Percentiles rank a stretch among this genome's conserved stretches.
phyloP scores from a whole-genome alignment of 2,888 invertebrate species.

The Tenthredo scrophulariae region DNA sequence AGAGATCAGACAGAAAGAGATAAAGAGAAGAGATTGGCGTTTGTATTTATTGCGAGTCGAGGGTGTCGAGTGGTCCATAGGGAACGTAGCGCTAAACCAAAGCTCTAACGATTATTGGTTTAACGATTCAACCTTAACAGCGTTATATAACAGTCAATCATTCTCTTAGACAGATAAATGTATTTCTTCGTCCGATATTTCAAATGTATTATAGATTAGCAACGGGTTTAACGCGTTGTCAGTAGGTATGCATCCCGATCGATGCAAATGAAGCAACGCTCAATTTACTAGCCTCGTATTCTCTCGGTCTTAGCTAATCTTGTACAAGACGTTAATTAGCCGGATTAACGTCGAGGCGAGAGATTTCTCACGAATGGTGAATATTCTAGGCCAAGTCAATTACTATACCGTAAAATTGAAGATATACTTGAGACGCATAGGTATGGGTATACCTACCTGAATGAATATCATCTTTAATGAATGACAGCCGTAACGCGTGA shows the following conservation, averaged over 20 bases:
- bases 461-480: neutral
- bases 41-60: slow-evolving; percentile 66
- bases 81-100: slow-evolving; percentile 48
- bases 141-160: slow-evolving; percentile 32
- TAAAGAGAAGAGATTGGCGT: slow-evolving; percentile 54
- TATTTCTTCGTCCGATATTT: neutral
- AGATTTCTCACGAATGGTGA: slow-evolving; percentile 36
- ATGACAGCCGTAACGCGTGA: neutral
- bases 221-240: neutral
- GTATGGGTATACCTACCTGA: neutral
- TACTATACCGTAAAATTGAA: neutral
- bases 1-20: neutral
- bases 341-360: slow-evolving; percentile 41
- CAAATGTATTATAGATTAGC: neutral
- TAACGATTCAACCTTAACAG: slow-evolving; percentile 40
- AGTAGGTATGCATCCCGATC: neutral
- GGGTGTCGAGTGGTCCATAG: slow-evolving; percentile 60
- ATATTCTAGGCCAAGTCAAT: neutral
- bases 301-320: slow-evolving; percentile 25
- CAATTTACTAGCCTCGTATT: slow-evolving; percentile 23
- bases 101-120: slow-evolving; percentile 50
- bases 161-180: neutral
- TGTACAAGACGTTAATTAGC: slow-evolving; percentile 43
- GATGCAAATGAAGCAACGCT: slow-evolving; percentile 31
- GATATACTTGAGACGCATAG: neutral